Evolutionary conservation across 1,140 invertebrate species (phyloP).

Genomic region (Trichonephila clavipes): DNA sequence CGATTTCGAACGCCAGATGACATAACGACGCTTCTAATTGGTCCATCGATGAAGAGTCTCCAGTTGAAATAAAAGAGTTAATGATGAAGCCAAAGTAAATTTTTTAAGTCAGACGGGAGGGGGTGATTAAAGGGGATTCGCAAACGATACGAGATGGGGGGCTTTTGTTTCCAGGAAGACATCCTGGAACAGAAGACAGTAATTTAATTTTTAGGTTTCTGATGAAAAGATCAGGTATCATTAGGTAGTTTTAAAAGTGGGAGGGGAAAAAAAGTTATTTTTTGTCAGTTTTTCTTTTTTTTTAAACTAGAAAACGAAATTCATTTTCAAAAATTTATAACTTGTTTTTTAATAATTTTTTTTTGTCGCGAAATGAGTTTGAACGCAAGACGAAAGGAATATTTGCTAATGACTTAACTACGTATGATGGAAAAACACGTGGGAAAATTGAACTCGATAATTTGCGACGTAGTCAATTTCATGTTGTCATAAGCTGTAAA

Average conservation of each 20-base stretch:
- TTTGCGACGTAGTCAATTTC: no score
- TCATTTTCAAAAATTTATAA: neutral
- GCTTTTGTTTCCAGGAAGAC: neutral
- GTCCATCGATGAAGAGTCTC: conserved; percentile 49
- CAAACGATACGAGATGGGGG: neutral
- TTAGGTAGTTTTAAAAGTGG: conserved; percentile 16
- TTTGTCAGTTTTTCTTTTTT: neutral
- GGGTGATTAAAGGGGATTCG: neutral
- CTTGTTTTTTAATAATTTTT: neutral
- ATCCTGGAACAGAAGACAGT: neutral
- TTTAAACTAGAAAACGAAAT: neutral
- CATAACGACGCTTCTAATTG: conserved; percentile 62
- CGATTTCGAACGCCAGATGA: conserved; percentile 33
- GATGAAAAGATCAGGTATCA: conserved; percentile 25
- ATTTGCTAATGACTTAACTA: no score
- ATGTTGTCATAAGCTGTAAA: no score
- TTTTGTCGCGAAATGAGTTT: neutral
- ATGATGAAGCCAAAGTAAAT: conserved; percentile 42
- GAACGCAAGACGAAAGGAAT: no score
- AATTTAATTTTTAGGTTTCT: conserved; percentile 46
- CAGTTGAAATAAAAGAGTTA: conserved; percentile 65
- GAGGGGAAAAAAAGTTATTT: neutral
- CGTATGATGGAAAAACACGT: no score
- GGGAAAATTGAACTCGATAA: no score
- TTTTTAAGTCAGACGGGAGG: neutral